Evolutionary conservation across 2,888 invertebrate genomes (phyloP).

Genomic region (Pollenia labialis): DNA sequence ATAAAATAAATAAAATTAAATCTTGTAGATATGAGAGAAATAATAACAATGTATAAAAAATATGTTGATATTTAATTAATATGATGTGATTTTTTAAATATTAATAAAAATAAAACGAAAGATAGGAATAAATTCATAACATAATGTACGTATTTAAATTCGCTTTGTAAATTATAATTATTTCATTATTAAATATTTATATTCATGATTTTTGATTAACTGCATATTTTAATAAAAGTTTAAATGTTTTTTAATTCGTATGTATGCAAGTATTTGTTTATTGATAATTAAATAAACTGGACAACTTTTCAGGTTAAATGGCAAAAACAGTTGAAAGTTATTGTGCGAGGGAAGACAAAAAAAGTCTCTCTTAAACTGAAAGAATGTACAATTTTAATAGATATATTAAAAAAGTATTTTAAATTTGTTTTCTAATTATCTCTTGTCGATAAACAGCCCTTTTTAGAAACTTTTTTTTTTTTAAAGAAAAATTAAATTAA

Average conservation of each 20-base stretch:
- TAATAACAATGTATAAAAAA: constrained; percentile 17
- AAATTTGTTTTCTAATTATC: too few relatives aligned
- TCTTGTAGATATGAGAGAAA: not conserved
- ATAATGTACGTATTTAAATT: constrained; percentile 17
- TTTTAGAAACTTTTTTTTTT: too few relatives aligned
- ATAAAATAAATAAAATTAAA: constrained; percentile 37
- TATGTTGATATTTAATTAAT: constrained; percentile 59
- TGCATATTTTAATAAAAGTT: constrained; percentile 34
- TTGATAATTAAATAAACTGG: constrained; percentile 32
- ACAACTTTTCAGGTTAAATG: not conserved
- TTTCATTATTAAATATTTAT: constrained; percentile 30
- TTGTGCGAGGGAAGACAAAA: not conserved
- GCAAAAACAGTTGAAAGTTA: not conserved
- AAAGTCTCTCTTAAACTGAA: not conserved
- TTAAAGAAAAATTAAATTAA: too few relatives aligned
- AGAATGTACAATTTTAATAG: too few relatives aligned
- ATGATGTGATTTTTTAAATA: constrained; percentile 55
- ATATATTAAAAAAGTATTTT: too few relatives aligned
- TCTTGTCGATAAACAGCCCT: too few relatives aligned
- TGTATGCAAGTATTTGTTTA: constrained; percentile 10
- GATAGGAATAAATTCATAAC: not conserved
- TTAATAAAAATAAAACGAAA: not conserved
- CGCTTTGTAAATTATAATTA: constrained; percentile 28
- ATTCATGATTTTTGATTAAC: constrained; percentile 36
- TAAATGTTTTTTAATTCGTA: constrained; percentile 16